Conservation (phyloP, 2,797 vertebrate species). For the Heteromormyrus szaboi region DNA sequence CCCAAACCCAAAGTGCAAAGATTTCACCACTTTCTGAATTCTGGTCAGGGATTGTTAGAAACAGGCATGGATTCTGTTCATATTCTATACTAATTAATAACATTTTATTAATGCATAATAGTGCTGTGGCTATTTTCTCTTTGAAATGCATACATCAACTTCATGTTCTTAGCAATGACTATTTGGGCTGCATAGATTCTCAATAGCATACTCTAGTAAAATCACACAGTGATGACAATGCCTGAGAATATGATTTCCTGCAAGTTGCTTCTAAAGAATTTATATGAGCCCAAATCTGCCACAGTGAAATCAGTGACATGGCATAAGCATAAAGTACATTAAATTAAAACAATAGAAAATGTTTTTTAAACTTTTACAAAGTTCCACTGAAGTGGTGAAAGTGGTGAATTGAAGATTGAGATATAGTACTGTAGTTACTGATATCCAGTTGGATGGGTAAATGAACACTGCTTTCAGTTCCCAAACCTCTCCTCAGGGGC, state of each 20-base stretch:
- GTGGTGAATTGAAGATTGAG: background rate
- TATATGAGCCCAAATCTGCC: background rate
- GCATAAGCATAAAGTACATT: background rate
- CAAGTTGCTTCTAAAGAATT: background rate
- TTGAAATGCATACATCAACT: background rate
- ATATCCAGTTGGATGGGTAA: background rate
- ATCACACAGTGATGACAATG: background rate
- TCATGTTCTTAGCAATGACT: background rate
- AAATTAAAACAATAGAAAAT: background rate
- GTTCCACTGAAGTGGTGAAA: background rate
- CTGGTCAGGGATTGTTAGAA: background rate
- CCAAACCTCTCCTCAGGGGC: background rate
- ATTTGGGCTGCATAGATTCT: background rate
- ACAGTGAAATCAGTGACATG: background rate
- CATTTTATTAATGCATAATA: background rate
- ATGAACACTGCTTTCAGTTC: background rate
- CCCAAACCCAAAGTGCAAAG: background rate
- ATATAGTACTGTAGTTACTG: background rate
- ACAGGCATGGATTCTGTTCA: background rate
- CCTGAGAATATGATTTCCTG: background rate
- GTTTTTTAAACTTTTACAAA: background rate
- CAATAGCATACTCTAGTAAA: background rate
- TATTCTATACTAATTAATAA: background rate
- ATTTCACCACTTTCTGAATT: background rate
- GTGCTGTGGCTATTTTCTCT: background rate